Evolutionary conservation across 2,113 vertebrate species (phyloP).

Genomic region (Leptosomus discolor): DNA sequence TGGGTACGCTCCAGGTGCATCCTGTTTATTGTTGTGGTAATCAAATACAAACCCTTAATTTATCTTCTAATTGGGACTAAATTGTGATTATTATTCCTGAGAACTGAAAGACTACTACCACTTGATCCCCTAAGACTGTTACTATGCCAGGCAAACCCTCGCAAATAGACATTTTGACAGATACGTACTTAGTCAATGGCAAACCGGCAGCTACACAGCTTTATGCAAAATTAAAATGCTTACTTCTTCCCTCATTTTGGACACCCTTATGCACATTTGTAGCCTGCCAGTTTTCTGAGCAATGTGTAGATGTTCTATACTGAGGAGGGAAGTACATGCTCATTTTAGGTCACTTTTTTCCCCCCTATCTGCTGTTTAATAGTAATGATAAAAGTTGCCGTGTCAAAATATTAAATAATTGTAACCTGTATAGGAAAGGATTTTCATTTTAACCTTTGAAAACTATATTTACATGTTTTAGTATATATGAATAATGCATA

Average conservation of each 20-base stretch:
- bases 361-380: background rate
- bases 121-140: background rate
- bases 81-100: background rate
- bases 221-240: background rate
- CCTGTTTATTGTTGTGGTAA: background rate
- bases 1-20: background rate
- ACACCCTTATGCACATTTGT: background rate
- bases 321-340: background rate
- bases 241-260: background rate
- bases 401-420: slow-evolving; percentile 44
- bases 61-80: background rate
- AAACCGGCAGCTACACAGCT: background rate
- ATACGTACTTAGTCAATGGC: background rate
- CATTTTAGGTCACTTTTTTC: background rate
- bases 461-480: slow-evolving; percentile 47
- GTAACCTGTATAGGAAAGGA: background rate
- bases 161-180: background rate
- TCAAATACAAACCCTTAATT: background rate
- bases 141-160: background rate
- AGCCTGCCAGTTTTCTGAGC: background rate
- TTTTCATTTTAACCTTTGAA: slow-evolving; percentile 59
- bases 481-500: slow-evolving; percentile 62
- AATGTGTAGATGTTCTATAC: background rate
- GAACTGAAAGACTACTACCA: background rate
- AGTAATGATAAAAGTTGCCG: slow-evolving; percentile 22